A percentile compares a stretch with the other conserved stretches of the same genome.
These are phyloP conservation scores for Drosophila anomelani DNA, from an alignment of 2,888 invertebrate genomes.

Conservation along the genomic window DNA sequence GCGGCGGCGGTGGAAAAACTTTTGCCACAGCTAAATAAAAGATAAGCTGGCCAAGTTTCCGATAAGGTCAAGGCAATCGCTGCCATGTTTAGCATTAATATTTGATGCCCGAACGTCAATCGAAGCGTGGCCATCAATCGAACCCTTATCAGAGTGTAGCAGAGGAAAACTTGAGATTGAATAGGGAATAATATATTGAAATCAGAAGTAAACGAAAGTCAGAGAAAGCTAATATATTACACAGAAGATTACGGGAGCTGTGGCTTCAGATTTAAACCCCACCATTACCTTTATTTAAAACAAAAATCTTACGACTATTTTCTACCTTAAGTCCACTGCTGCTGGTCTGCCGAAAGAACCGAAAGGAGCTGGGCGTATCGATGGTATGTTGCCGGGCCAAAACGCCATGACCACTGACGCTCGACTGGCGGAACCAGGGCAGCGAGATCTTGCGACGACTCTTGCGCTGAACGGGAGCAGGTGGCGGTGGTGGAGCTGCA, in stretches of 20 bases:
- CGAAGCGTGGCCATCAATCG: constrained; percentile 33
- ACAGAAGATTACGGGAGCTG: not conserved
- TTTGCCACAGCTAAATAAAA: constrained; percentile 45
- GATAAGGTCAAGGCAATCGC: constrained; percentile 49
- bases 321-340: constrained; percentile 84
- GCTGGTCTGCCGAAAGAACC: constrained; percentile 88
- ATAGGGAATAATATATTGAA: constrained; percentile 1
- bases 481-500: constrained; percentile 14
- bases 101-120: constrained; percentile 39
- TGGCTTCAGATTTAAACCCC: not conserved
- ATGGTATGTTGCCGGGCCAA: constrained; percentile 95
- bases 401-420: constrained; percentile 88
- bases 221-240: not conserved
- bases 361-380: constrained; percentile 94
- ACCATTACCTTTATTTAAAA: not conserved
- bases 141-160: constrained; percentile 28
- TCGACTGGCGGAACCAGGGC: constrained; percentile 95
- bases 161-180: not conserved
- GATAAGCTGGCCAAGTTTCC: constrained; percentile 40
- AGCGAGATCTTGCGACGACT: constrained; percentile 93
- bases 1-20: constrained; percentile 23
- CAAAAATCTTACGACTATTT: not conserved
- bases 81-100: constrained; percentile 49
- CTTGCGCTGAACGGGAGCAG: constrained; percentile 86
- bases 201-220: not conserved